Conservation (phyloP, 2,888 invertebrate genomes). For the Phalangium opilio region DNA sequence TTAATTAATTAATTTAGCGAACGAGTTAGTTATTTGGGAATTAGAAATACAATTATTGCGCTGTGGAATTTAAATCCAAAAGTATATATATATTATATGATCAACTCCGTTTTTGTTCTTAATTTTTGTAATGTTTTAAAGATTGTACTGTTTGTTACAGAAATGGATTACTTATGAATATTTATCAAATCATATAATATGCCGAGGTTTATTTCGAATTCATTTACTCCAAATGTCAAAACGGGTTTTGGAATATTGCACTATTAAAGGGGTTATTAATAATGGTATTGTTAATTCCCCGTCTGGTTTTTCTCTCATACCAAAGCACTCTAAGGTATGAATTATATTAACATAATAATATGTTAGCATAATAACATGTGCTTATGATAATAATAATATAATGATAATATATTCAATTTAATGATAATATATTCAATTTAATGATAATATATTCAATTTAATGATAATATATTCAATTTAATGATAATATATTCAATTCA, state of each 20-base stretch:
- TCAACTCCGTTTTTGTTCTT: conserved; percentile 1
- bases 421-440: too few relatives aligned
- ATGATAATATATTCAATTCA: too few relatives aligned
- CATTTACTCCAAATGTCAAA: conserved; percentile 26
- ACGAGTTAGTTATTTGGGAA: conserved; percentile 29
- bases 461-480: too few relatives aligned
- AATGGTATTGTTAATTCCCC: conserved; percentile 26
- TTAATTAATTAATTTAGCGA: conserved; percentile 17
- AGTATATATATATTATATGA: conserved; percentile 20
- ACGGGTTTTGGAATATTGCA: conserved; percentile 28
- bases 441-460: too few relatives aligned
- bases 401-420: too few relatives aligned
- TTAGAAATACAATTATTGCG: conserved; percentile 32
- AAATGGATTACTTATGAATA: conserved; percentile 29
- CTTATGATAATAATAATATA: too few relatives aligned
- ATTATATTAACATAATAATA: too few relatives aligned
- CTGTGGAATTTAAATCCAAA: conserved; percentile 32
- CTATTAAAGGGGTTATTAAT: conserved; percentile 30
- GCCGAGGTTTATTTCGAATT: conserved; percentile 30
- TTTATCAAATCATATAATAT: conserved; percentile 27
- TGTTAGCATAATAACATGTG: too few relatives aligned
- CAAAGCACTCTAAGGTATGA: conserved; percentile 2
- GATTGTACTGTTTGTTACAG: conserved; percentile 19
- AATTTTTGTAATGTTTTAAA: conserved; percentile 1
- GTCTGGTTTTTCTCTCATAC: conserved; percentile 4